Base-by-base conservation (phyloP, 2,888 invertebrate genomes). In the Orthosia cruda region DNA sequence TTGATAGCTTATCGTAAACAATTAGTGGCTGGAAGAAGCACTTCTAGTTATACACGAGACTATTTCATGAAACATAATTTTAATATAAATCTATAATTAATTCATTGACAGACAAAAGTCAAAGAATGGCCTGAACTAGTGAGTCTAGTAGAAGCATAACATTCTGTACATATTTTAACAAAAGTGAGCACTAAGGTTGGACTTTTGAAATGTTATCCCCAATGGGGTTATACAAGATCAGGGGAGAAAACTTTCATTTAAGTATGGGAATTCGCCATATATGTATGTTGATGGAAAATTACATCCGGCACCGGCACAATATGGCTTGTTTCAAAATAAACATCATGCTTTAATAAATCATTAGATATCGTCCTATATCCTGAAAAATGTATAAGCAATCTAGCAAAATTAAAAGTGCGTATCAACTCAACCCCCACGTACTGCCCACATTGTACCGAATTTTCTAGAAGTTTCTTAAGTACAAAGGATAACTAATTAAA, bases 391-490 rank as follows among this genome's bases (percentile, higher is more conserved):
- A 45, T 45, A 16, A 1, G 15, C 20, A 47, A 16, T 16, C 20
- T 16, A 54, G 45, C 62, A 12, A 47, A 45, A 5, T 5, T 15
- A 23, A 16, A 47, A 16, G 12, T 4, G 45, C 3, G 4, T n/a
- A 32, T 15, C 50, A 55, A 55, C 23, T 3, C 23, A n/a, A n/a
- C n/a, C n/a, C n/a, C n/a, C n/a, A n/a, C n/a, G n/a, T n/a, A n/a
- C n/a, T n/a, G n/a, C n/a, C 45, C 15, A 15, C 13, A 7, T 66
- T 11, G 20, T 69, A 18, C 13, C 20, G 40, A 12, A 40, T 12
- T 23, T 23, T 58, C 74, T 74, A 59, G 49, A 74, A 59, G n/a
- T 45, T 45, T 50, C 50, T 15, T 3, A 50, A 20, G 3, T 15
- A 69, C 45, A 45, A 26, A 54, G n/a, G 26, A 11, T 45, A 54